Conservation (phyloP, 2,888 invertebrate species). For the Hydropsyche betteni region DNA sequence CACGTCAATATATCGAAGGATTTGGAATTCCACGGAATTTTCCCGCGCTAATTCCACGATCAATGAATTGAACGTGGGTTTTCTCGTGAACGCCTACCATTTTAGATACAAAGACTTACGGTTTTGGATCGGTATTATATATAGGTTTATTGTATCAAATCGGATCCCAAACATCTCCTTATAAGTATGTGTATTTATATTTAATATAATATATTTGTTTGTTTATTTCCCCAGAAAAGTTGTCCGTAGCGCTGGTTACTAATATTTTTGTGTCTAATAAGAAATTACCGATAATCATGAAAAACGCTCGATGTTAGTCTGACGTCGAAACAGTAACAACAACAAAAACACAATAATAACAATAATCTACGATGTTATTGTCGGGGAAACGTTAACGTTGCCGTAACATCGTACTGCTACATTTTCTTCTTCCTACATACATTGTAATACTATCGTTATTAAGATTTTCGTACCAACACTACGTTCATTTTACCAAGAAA, state of each 20-base stretch:
- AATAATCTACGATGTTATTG: slow-evolving; percentile 13
- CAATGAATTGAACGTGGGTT: neutral
- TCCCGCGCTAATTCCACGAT: no score
- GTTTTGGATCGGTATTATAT: no score
- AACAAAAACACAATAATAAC: slow-evolving; percentile 15
- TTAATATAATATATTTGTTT: neutral
- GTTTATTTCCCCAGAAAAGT: neutral
- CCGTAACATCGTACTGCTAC: neutral
- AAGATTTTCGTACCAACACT: no score
- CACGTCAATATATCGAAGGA: no score
- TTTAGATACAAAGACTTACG: neutral
- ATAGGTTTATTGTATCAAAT: no score
- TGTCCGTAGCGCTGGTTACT: neutral
- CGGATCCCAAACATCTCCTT: no score
- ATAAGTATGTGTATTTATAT: neutral
- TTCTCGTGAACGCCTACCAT: neutral
- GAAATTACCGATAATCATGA: slow-evolving; percentile 25
- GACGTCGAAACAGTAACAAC: neutral
- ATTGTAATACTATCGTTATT: no score
- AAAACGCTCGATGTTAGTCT: neutral
- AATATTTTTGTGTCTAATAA: neutral
- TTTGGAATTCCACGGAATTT: no score
- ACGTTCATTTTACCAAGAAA: no score
- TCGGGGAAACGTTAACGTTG: slow-evolving; percentile 18
- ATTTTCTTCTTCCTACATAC: slow-evolving; percentile 1